Conservation (phyloP, 2,888 invertebrate genomes). For the Antheraea assamensis region DNA sequence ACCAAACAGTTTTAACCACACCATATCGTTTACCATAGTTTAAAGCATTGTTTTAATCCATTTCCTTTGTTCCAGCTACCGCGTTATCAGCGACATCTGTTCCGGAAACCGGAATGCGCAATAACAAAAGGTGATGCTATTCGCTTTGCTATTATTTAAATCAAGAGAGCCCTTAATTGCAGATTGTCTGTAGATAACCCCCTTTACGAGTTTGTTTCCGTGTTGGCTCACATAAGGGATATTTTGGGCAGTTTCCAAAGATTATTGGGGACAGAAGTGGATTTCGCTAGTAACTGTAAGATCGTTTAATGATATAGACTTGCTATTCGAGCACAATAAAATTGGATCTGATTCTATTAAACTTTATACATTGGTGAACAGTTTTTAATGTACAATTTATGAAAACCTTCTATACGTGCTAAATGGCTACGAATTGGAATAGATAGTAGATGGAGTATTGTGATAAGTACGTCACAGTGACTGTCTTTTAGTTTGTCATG, state of each 20-base stretch:
- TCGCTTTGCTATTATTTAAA: constrained; percentile 1
- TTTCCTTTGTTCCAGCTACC: constrained; percentile 43
- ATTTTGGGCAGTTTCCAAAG: constrained; percentile 2
- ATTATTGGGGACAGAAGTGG: constrained; percentile 2
- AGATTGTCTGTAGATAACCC: constrained; percentile 9
- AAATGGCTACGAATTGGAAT: too few species aligned
- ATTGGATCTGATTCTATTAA: too few species aligned
- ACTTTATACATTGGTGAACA: too few species aligned
- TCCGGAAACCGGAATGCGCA: constrained; percentile 30
- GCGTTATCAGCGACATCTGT: constrained; percentile 29
- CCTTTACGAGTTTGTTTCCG: neutral
- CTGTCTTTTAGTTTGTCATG: too few species aligned
- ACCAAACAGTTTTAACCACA: neutral
- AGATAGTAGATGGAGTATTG: too few species aligned
- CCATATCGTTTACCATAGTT: neutral
- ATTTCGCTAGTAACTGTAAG: neutral
- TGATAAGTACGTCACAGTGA: too few species aligned
- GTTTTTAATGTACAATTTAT: too few species aligned
- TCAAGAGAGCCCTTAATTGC: neutral
- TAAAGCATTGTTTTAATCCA: constrained; percentile 28
- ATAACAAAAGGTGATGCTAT: constrained; percentile 37
- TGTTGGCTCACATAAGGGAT: constrained; percentile 5
- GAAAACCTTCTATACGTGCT: too few species aligned
- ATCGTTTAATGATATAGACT: neutral
- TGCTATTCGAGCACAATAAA: neutral